Percentiles rank a stretch among this genome's conserved stretches.
Evolutionary conservation across 2,888 invertebrate genomes (phyloP).

Genomic region (Petrolisthes cinctipes): DNA sequence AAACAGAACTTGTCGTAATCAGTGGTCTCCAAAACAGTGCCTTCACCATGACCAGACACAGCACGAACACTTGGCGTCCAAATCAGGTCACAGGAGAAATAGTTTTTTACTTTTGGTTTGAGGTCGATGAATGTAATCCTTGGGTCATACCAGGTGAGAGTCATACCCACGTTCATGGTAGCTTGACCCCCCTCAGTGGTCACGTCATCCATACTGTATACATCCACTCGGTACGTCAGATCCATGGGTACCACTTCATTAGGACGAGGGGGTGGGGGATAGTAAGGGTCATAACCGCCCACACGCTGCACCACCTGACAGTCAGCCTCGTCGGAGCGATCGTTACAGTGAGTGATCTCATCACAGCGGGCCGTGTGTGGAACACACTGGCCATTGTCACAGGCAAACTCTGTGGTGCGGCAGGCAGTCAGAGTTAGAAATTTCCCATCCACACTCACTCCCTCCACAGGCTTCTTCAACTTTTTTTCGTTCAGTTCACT

Average conservation of each 20-base stretch:
- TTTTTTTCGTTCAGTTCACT: not conserved
- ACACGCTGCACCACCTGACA: conserved; percentile 41
- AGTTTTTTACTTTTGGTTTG: conserved; percentile 50
- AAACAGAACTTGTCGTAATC: conserved; percentile 57
- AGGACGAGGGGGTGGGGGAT: conserved; percentile 51
- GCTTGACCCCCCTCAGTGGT: conserved; percentile 50
- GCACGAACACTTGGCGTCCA: conserved; percentile 58
- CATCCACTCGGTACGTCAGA: conserved; percentile 47
- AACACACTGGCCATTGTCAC: conserved; percentile 54
- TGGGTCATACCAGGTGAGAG: conserved; percentile 53
- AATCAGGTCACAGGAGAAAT: conserved; percentile 55
- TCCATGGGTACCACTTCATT: conserved; percentile 39
- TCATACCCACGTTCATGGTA: conserved; percentile 57
- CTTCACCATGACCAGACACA: conserved; percentile 52
- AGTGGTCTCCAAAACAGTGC: conserved; percentile 49
- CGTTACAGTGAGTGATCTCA: conserved; percentile 42
- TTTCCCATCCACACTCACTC: not conserved
- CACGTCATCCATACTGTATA: conserved; percentile 53
- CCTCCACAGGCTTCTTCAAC: not conserved
- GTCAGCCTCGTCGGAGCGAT: conserved; percentile 50
- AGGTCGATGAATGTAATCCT: conserved; percentile 49
- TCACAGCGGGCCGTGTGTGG: conserved; percentile 41
- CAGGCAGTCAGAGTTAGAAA: conserved; percentile 46
- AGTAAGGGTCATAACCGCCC: conserved; percentile 41
- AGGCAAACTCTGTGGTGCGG: conserved; percentile 53